Percentiles rank a stretch among this genome's conserved stretches.
These are phyloP conservation scores for Aspiorhynchus laticeps DNA, from an alignment of 2,113 vertebrate genomes.

Conservation along the genomic window DNA sequence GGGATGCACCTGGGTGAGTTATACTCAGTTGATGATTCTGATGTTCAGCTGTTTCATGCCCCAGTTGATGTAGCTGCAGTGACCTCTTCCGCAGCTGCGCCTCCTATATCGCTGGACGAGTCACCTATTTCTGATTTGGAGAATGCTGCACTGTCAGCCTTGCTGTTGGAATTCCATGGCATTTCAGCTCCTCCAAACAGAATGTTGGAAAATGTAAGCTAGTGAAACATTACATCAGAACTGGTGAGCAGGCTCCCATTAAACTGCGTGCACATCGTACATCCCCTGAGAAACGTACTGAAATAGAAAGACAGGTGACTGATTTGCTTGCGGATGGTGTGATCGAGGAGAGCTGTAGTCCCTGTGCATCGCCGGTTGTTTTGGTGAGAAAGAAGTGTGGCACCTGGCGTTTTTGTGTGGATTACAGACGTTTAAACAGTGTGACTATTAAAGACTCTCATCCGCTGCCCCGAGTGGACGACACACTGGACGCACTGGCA, in stretches of 20 bases:
- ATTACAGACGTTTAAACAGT: conserved; percentile 15
- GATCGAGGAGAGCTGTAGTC: conserved; percentile 44
- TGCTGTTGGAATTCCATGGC: background rate
- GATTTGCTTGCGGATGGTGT: background rate
- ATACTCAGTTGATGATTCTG: background rate
- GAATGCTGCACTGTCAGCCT: no score
- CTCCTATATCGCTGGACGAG: background rate
- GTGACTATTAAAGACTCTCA: conserved; percentile 39
- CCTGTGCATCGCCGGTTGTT: background rate
- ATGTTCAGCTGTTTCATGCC: background rate
- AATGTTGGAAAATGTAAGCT: background rate
- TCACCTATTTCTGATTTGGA: no score
- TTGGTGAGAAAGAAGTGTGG: conserved; percentile 26
- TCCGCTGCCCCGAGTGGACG: conserved; percentile 23
- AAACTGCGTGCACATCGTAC: conserved; percentile 4
- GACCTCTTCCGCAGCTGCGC: background rate
- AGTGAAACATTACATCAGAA: background rate
- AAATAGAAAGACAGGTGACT: conserved; percentile 21
- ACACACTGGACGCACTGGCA: conserved; percentile 9
- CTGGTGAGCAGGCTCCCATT: conserved; percentile 14
- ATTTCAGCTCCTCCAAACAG: background rate
- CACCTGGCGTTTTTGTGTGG: conserved; percentile 20
- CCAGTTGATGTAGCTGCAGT: background rate
- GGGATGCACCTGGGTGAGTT: background rate
- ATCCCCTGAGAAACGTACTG: conserved; percentile 24